These are phyloP conservation scores for Cephus sareptanus DNA, from an alignment of 2,888 invertebrate genomes.

Conservation along the genomic window DNA sequence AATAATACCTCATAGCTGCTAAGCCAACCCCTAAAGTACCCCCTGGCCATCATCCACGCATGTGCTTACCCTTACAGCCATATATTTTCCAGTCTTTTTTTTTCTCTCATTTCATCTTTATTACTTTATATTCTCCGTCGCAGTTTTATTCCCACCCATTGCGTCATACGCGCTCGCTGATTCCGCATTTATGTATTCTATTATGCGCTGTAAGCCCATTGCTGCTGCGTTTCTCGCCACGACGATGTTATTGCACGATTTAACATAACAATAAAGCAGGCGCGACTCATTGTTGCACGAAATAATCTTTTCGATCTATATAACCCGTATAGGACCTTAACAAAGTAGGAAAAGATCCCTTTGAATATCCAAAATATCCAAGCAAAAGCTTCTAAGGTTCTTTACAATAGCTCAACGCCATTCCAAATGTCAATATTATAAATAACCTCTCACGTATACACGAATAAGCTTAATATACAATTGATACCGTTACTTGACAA, in stretches of 20 bases:
- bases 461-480: neutral
- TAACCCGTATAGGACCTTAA: neutral
- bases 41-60: neutral
- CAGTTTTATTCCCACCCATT: constrained; percentile 4
- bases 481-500: too few relatives aligned
- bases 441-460: neutral
- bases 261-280: constrained; percentile 49
- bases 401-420: neutral
- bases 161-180: constrained; percentile 30
- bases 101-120: neutral
- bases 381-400: neutral
- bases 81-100: neutral
- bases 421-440: neutral
- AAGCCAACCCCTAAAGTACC: neutral
- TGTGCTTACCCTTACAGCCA: neutral
- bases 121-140: neutral
- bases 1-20: neutral
- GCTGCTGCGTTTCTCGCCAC: constrained; percentile 22
- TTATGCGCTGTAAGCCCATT: constrained; percentile 40
- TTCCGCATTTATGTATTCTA: constrained; percentile 49
- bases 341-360: neutral
- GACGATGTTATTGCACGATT: constrained; percentile 41
- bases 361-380: neutral
- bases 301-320: neutral
- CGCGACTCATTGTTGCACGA: constrained; percentile 38